A percentile compares a stretch with the other conserved stretches of the same genome.
These are phyloP conservation scores for Thereva nobilitata DNA, from an alignment of 2,888 invertebrate species.

Conservation along the genomic window DNA sequence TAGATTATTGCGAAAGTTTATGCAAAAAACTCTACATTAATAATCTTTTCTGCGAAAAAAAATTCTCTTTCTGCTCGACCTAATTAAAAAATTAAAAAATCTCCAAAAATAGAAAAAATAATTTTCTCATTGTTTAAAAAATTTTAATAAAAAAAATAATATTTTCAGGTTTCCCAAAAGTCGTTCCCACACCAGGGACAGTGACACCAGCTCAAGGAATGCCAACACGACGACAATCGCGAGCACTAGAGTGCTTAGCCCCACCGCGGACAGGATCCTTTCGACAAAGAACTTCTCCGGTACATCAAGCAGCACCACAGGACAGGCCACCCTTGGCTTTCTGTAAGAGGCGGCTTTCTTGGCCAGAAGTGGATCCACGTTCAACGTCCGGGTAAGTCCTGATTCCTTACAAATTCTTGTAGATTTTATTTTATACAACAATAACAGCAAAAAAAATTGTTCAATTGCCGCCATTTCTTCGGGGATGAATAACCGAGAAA, in stretches of 20 bases:
- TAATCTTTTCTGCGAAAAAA: too few species aligned
- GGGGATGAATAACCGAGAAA: too few species aligned
- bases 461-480: too few species aligned
- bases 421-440: neutral
- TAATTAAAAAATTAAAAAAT: too few species aligned
- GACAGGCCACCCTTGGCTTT: conserved; percentile 74
- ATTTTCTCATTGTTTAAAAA: neutral
- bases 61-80: too few species aligned
- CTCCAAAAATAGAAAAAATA: too few species aligned
- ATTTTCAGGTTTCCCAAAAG: conserved; percentile 69
- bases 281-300: conserved; percentile 57
- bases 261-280: conserved; percentile 65
- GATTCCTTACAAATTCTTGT: neutral
- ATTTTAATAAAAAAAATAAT: neutral
- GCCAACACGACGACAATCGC: conserved; percentile 58
- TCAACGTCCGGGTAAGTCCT: conserved; percentile 77
- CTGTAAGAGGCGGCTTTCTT: conserved; percentile 76
- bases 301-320: conserved; percentile 58
- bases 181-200: conserved; percentile 71
- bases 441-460: neutral
- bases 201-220: conserved; percentile 56
- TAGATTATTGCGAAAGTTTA: too few species aligned
- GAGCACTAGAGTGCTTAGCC: conserved; percentile 69
- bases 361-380: conserved; percentile 85
- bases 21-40: too few species aligned